A percentile compares a stretch with the other conserved stretches of the same genome.
Conservation (phyloP, 2,888 invertebrate genomes). For the Tachina grossa region DNA sequence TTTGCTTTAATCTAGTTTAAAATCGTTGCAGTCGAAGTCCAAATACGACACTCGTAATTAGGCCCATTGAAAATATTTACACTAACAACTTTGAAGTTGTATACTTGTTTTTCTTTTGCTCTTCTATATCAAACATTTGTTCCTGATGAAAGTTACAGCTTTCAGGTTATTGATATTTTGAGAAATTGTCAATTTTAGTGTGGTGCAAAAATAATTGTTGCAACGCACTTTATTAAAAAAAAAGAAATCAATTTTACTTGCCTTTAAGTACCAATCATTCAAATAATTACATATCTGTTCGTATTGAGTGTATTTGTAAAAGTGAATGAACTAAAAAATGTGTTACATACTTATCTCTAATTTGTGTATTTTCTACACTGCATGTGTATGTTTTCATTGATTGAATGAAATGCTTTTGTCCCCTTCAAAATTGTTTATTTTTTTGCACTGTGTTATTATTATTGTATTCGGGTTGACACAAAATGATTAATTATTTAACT, state of each 20-base stretch:
- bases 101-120: no score
- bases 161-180: no score
- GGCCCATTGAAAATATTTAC: no score
- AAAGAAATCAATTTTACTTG: conserved; percentile 27
- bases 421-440: conserved; percentile 19
- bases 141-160: no score
- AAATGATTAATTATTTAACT: conserved; percentile 41
- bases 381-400: background rate
- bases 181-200: no score
- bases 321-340: conserved; percentile 52
- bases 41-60: no score
- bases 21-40: no score
- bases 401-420: conserved; percentile 16
- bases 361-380: background rate
- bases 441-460: conserved; percentile 16
- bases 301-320: conserved; percentile 23
- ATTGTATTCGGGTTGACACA: conserved; percentile 7
- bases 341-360: background rate
- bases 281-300: conserved; percentile 18
- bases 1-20: no score
- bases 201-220: no score
- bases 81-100: no score
- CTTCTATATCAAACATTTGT: no score
- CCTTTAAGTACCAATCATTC: conserved; percentile 3
- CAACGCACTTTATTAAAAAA: background rate